A percentile compares a stretch with the other conserved stretches of the same genome.
These are phyloP conservation scores for Reinhardtius hippoglossoides DNA, from an alignment of 2,113 vertebrate genomes.

Conservation along the genomic window DNA sequence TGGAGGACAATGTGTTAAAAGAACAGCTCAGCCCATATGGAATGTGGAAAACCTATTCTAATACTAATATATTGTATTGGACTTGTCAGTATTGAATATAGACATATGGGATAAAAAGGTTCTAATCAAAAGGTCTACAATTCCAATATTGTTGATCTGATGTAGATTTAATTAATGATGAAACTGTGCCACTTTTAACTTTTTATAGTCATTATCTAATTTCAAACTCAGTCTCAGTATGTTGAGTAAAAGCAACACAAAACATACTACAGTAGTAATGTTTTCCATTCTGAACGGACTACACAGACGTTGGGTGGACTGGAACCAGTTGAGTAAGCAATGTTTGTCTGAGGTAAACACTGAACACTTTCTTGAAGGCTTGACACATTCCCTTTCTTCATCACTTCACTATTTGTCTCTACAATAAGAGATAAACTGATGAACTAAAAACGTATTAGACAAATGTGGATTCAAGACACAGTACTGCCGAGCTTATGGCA, in stretches of 20 bases:
- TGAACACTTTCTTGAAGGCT: background rate
- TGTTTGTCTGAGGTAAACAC: slow-evolving; percentile 30
- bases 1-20: background rate
- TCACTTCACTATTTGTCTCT: no score
- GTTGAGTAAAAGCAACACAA: background rate
- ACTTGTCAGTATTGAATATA: no score
- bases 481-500: background rate
- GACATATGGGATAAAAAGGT: no score
- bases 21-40: no score
- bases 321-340: slow-evolving; percentile 9
- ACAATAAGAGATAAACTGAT: background rate
- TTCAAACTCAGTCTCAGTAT: background rate
- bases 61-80: no score
- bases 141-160: background rate
- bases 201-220: background rate
- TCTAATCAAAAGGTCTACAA: background rate
- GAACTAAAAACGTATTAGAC: background rate
- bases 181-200: background rate
- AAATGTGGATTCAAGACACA: no score
- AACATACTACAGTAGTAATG: background rate
- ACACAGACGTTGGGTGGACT: background rate
- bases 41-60: no score
- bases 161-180: background rate
- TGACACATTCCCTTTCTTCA: background rate
- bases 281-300: background rate